Evolutionary conservation across 2,888 invertebrate genomes (phyloP).

Genomic region (Habroteleia sp.): DNA sequence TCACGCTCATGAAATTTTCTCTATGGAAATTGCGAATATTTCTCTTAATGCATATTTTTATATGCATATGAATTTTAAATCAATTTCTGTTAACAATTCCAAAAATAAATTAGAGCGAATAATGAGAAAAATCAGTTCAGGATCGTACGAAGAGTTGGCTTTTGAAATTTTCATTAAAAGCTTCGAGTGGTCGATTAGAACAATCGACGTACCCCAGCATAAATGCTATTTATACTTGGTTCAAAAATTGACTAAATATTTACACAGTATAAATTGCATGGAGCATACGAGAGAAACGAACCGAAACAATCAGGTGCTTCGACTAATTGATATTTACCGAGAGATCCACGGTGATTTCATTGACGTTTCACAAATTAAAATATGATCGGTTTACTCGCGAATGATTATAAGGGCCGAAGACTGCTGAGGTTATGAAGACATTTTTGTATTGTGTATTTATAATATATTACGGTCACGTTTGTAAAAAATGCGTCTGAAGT

Average conservation of each 20-base stretch:
- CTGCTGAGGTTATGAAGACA: no score
- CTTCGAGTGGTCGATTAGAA: conserved; percentile 37
- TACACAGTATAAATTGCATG: conserved; percentile 66
- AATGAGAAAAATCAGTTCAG: background rate
- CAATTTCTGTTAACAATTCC: no score
- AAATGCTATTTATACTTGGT: conserved; percentile 33
- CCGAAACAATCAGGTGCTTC: conserved; percentile 67
- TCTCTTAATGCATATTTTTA: no score
- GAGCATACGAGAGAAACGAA: conserved; percentile 47
- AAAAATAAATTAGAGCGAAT: no score
- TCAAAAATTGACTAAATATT: conserved; percentile 69
- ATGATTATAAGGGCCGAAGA: conserved; percentile 49
- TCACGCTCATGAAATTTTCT: no score
- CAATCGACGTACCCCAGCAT: conserved; percentile 24
- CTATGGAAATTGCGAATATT: no score
- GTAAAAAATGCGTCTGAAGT: no score
- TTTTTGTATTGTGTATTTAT: no score
- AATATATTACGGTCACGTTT: no score
- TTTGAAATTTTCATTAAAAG: conserved; percentile 41
- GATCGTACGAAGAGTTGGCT: conserved; percentile 23
- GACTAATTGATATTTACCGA: conserved; percentile 72
- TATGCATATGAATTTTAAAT: no score
- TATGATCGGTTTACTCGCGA: conserved; percentile 60
- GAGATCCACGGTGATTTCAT: conserved; percentile 68
- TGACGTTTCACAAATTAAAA: conserved; percentile 72